Evolutionary conservation across 2,888 invertebrate species (phyloP).

Genomic region (Himalopsyche japonica): DNA sequence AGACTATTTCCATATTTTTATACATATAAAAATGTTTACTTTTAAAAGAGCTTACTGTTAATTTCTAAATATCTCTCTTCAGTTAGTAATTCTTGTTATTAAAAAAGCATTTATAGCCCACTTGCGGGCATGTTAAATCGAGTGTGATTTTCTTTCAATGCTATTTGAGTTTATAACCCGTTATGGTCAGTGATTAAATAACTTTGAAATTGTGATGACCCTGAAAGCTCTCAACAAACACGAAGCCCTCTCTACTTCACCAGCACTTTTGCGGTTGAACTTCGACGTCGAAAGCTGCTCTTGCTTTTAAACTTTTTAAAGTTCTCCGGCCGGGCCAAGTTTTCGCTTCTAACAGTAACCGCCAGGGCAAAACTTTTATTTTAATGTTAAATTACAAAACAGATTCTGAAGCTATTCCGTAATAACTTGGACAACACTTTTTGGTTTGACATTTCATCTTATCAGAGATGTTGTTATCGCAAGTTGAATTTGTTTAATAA

Average conservation of each 20-base stretch:
- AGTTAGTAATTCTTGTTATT: not conserved
- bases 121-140: not conserved
- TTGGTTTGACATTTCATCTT: too few relatives aligned
- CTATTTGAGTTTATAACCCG: not conserved
- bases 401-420: not conserved
- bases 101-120: not conserved
- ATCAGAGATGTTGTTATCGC: too few relatives aligned
- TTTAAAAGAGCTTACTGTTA: too few relatives aligned
- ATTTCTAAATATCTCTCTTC: too few relatives aligned
- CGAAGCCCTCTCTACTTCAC: not conserved
- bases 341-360: not conserved
- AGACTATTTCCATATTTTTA: too few relatives aligned
- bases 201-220: not conserved
- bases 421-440: not conserved
- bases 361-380: not conserved
- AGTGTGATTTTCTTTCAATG: not conserved
- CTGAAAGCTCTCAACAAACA: not conserved
- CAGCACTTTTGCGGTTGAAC: not conserved
- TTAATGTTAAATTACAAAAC: not conserved
- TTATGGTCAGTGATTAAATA: not conserved
- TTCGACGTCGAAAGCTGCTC: not conserved
- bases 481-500: too few relatives aligned
- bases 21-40: too few relatives aligned
- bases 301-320: not conserved
- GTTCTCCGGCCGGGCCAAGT: not conserved